These are phyloP conservation scores for Astropecten irregularis DNA, from an alignment of 53 echinoderm and acorn worm genomes.

Conservation along the genomic window DNA sequence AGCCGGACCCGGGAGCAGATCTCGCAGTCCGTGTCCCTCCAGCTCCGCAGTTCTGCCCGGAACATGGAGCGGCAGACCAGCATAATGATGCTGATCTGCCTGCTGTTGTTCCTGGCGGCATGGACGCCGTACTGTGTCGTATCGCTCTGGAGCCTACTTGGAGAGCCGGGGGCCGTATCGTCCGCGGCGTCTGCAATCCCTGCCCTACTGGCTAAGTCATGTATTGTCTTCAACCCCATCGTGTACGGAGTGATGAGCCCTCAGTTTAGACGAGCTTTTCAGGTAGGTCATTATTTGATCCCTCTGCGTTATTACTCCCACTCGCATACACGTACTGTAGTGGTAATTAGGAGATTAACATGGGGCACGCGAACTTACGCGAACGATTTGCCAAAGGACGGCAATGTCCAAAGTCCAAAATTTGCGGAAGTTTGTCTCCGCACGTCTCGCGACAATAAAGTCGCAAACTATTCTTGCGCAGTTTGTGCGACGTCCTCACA, in stretches of 20 bases:
- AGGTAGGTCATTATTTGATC: constrained; percentile 15
- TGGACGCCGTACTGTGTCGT: constrained; percentile 76
- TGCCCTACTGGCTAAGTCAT: constrained; percentile 64
- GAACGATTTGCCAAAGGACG: too few species aligned
- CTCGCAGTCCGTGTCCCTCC: constrained; percentile 1
- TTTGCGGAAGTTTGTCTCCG: too few species aligned
- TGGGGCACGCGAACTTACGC: too few species aligned
- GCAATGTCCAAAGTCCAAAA: too few species aligned
- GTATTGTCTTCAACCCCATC: constrained; percentile 63
- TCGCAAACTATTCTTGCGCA: too few species aligned
- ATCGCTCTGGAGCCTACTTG: constrained; percentile 57
- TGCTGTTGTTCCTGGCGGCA: constrained; percentile 57
- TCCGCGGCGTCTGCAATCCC: constrained; percentile 38
- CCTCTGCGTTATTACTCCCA: too few species aligned
- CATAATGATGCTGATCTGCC: constrained; percentile 45
- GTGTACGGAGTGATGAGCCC: constrained; percentile 60
- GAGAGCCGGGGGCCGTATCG: constrained; percentile 19
- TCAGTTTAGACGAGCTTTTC: constrained; percentile 41
- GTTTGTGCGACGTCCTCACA: too few species aligned
- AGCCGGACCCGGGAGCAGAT: constrained; percentile 16
- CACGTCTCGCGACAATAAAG: too few species aligned
- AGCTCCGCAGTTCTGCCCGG: constrained; percentile 15
- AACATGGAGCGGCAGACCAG: constrained; percentile 32
- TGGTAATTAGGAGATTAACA: too few species aligned
- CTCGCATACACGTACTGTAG: too few species aligned